Evolutionary conservation across 2,797 vertebrate genomes (phyloP), one percentile per base, ranked within the genome.

Genomic region (Fistularia commersonii): DNA sequence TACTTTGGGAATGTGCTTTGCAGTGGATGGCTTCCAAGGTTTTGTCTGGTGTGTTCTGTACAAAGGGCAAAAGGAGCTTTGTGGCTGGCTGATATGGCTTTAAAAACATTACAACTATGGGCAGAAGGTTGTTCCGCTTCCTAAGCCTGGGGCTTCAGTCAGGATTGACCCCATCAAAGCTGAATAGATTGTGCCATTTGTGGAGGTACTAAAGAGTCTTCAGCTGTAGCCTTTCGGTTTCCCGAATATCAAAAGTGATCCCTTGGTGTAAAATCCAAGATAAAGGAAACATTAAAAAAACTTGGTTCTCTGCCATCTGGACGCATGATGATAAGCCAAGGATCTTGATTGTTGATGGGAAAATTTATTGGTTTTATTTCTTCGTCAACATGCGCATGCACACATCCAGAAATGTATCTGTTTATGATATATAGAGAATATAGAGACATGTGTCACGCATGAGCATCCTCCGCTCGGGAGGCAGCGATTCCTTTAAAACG

Each of bases 11-110:
- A 86, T 89, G 82, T 84, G 87, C 81, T 89, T 81, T 85, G 62
- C 72, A 41, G 83, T 87, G 84, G 86, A 87, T 57, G 72, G 54
- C 67, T 79, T 89, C 87, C 86, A 88, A 80, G 77, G 77, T 85
- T 83, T 84, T 89, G 87, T 90, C 88, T 88, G 77, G 76, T 85
- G 84, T 83, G 81, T 81, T 82, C 83, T 82, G 79, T 78, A 74
- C 76, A 83, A 87, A 81, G 84, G 84, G 82, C 77, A 84, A 74
- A 79, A 65, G 68, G 77, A 82, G 81, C 72, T 86, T 84, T 87
- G 77, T 75, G 77, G 75, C 69, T 74, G 74, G 60, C 79, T 85
- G 84, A 75, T 87, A 82, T 79, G 82, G 80, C 69, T 85, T 83
- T 82, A 71, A 84, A 83, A 88, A 82, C 84, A 84, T 80, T 74